phyloP scores from a whole-genome alignment of 2,888 invertebrate species.

The Adineta ricciae region DNA sequence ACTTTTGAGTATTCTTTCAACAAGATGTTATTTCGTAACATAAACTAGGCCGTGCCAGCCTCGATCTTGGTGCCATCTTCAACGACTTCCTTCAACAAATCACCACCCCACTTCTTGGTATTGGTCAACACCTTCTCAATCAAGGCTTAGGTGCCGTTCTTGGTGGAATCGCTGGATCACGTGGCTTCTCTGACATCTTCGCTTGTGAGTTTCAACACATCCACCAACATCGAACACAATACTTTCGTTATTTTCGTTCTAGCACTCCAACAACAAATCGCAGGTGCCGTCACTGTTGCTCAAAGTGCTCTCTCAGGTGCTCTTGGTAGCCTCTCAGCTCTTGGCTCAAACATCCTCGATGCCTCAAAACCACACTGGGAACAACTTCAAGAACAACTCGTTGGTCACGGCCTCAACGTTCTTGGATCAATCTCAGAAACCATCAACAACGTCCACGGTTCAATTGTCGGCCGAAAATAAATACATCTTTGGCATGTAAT shows the following conservation, averaged over 20 bases:
- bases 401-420: not conserved
- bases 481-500: too few relatives aligned
- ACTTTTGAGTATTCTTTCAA: too few relatives aligned
- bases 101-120: too few relatives aligned
- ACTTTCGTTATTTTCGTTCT: too few relatives aligned
- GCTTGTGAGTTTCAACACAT: not conserved
- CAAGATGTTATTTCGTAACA: too few relatives aligned
- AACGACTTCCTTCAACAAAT: too few relatives aligned
- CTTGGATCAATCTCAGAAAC: not conserved
- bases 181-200: not conserved
- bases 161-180: not conserved
- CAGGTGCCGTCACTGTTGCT: not conserved
- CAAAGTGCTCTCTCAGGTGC: not conserved
- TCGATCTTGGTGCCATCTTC: too few relatives aligned
- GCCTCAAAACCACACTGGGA: slow-evolving; percentile 16
- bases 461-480: not conserved
- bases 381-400: not conserved
- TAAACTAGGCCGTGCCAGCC: too few relatives aligned
- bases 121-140: too few relatives aligned
- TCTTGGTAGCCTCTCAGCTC: not conserved
- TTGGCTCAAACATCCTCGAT: not conserved
- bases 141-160: not conserved
- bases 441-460: not conserved
- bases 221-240: too few relatives aligned
- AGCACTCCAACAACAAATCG: too few relatives aligned